These are phyloP conservation scores for Synanthedon myopaeformis DNA, from an alignment of 2,888 invertebrate genomes.

Conservation along the genomic window DNA sequence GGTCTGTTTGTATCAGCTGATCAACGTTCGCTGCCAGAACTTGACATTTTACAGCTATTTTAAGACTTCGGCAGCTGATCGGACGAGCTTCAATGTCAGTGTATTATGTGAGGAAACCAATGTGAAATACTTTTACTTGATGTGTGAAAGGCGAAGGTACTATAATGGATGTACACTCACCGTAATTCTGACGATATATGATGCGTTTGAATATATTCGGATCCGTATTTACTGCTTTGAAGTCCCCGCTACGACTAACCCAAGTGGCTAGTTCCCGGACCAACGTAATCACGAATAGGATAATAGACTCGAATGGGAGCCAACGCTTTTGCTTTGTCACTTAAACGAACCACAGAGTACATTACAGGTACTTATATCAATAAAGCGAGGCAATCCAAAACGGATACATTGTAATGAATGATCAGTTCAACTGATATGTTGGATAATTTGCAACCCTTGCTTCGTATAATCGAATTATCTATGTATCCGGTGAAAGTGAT, in stretches of 20 bases:
- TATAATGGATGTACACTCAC: constrained; percentile 33
- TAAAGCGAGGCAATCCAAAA: constrained; percentile 41
- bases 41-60: constrained; percentile 66
- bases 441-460: constrained; percentile 40
- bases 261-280: constrained; percentile 57
- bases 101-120: not conserved
- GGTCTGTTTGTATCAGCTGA: constrained; percentile 62
- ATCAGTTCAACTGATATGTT: constrained; percentile 34
- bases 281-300: constrained; percentile 63
- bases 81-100: constrained; percentile 58
- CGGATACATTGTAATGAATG: constrained; percentile 40
- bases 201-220: constrained; percentile 61
- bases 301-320: constrained; percentile 59
- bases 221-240: constrained; percentile 69
- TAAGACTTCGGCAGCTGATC: constrained; percentile 65
- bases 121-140: constrained; percentile 4
- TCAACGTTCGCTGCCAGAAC: constrained; percentile 55
- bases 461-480: constrained; percentile 54
- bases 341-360: constrained; percentile 54
- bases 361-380: constrained; percentile 36
- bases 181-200: constrained; percentile 66
- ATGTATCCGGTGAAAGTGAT: constrained; percentile 60
- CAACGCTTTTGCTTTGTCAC: constrained; percentile 62
- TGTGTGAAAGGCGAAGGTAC: constrained; percentile 1
- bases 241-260: constrained; percentile 63